These are phyloP conservation scores for Mohoua ochrocephala DNA, from an alignment of 2,113 vertebrate genomes.

Conservation along the genomic window DNA sequence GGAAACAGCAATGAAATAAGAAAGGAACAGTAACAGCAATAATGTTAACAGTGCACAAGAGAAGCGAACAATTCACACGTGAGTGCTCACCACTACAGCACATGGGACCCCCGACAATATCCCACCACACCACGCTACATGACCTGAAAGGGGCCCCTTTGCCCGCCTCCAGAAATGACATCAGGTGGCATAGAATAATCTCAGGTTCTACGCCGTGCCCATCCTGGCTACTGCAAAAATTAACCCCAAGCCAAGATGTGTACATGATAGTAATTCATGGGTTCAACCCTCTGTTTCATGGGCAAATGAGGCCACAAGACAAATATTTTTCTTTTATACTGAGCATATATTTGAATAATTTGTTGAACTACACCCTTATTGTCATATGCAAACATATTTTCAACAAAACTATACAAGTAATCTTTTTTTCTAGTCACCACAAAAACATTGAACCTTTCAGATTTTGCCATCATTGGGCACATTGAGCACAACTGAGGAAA, in stretches of 20 bases:
- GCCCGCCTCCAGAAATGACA: neutral
- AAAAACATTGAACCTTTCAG: neutral
- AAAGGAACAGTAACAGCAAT: neutral
- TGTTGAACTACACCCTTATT: neutral
- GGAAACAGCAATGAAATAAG: neutral
- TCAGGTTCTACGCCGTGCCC: neutral
- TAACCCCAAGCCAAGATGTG: neutral
- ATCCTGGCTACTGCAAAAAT: neutral
- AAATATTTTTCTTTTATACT: neutral
- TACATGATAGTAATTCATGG: neutral
- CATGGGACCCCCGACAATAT: neutral
- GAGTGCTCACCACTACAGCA: neutral
- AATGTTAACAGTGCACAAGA: neutral
- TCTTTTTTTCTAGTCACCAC: neutral
- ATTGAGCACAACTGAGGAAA: neutral
- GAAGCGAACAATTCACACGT: neutral
- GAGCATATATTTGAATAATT: neutral
- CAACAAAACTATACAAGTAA: neutral
- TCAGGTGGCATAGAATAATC: neutral
- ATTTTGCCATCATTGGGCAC: neutral
- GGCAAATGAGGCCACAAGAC: neutral
- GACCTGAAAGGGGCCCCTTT: neutral
- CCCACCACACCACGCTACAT: neutral
- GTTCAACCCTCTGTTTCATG: neutral
- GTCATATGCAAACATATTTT: neutral